Conservation (phyloP, 2,888 invertebrate species). For the Cerceris ruficornis region DNA sequence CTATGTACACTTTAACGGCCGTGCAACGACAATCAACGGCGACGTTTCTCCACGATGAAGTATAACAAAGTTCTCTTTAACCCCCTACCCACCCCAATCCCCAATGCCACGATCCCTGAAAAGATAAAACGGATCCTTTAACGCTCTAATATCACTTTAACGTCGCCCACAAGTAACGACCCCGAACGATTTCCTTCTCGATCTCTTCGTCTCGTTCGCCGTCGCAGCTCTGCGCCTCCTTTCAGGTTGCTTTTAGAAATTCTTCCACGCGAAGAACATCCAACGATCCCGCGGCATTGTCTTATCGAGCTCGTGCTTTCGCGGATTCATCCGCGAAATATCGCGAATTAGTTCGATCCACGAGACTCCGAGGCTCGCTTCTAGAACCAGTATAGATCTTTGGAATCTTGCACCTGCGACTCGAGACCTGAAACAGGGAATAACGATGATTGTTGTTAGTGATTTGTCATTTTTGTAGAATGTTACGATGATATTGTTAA, state of each 20-base stretch:
- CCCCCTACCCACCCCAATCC: not conserved
- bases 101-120: not conserved
- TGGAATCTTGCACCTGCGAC: constrained; percentile 77
- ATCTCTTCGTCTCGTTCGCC: not conserved
- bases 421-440: constrained; percentile 75
- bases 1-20: constrained; percentile 72
- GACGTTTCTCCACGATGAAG: constrained; percentile 28
- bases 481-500: no score
- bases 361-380: constrained; percentile 62
- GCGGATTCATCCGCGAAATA: constrained; percentile 20
- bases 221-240: not conserved
- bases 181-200: not conserved
- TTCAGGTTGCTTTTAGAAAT: not conserved
- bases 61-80: constrained; percentile 53
- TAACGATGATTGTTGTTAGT: not conserved
- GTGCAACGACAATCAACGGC: constrained; percentile 38
- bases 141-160: constrained; percentile 49
- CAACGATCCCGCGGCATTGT: not conserved
- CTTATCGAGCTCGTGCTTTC: constrained; percentile 17
- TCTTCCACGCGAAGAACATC: not conserved
- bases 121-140: constrained; percentile 23
- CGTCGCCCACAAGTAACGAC: constrained; percentile 8
- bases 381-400: constrained; percentile 79
- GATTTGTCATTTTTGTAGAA: no score
- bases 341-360: constrained; percentile 46